Conservation (phyloP, 2,797 vertebrate species). For the Aratinga solstitialis region DNA sequence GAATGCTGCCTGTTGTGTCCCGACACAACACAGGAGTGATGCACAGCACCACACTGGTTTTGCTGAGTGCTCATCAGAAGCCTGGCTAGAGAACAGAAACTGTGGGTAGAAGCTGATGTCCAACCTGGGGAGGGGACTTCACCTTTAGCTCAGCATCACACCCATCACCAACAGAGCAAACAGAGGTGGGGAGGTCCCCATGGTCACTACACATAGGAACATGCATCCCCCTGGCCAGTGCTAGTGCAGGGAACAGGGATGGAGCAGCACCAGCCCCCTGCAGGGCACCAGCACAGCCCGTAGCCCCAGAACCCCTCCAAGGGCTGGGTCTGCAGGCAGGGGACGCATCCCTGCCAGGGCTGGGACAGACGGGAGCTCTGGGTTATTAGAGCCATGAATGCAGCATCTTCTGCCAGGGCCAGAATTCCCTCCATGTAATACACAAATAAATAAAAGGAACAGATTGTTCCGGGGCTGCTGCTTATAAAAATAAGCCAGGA, state of each 20-base stretch:
- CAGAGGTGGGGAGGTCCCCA: neutral
- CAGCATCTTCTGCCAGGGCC: neutral
- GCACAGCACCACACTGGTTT: rapidly evolving
- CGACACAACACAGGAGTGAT: neutral
- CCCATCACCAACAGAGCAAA: neutral
- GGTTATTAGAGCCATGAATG: neutral
- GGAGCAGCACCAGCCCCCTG: neutral
- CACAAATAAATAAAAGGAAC: conserved; percentile 32
- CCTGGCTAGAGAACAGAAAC: neutral
- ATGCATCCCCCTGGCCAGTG: rapidly evolving
- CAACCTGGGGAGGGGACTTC: neutral
- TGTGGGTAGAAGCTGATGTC: neutral
- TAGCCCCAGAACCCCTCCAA: neutral
- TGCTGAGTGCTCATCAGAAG: neutral
- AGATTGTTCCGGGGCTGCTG: conserved; percentile 12
- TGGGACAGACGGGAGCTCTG: neutral
- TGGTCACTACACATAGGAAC: rapidly evolving
- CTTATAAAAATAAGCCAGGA: neutral
- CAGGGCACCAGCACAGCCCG: neutral
- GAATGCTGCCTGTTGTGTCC: neutral
- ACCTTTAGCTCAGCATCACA: neutral
- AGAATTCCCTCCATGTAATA: neutral
- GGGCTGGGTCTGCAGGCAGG: rapidly evolving
- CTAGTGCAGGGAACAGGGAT: neutral
- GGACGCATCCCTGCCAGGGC: neutral